Percentiles rank a stretch among this genome's conserved stretches.
phyloP scores from a whole-genome alignment of 2,113 vertebrate species.

The Taxidea taxus region DNA sequence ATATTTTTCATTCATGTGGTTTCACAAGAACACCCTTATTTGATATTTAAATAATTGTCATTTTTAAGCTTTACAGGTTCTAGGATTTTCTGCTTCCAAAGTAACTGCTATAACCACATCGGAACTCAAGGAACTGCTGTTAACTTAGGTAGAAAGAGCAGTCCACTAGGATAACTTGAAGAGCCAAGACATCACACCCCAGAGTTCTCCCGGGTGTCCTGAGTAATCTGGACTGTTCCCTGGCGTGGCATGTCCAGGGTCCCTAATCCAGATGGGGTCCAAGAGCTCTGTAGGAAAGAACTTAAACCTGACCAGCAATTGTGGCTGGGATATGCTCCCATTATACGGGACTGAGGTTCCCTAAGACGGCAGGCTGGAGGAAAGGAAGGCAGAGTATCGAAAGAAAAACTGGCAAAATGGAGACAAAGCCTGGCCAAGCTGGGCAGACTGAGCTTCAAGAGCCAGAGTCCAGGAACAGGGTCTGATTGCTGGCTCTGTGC shows the following conservation, averaged over 20 bases:
- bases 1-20: background rate
- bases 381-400: background rate
- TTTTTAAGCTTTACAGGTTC: background rate
- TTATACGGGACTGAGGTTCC: background rate
- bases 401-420: background rate
- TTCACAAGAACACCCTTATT: conserved; percentile 32
- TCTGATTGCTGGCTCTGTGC: rapidly evolving
- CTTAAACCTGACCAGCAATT: background rate
- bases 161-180: background rate
- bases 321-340: background rate
- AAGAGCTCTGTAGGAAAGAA: background rate
- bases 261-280: background rate
- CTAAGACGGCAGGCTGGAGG: background rate
- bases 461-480: background rate
- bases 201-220: background rate
- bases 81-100: background rate
- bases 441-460: background rate
- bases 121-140: background rate
- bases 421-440: background rate
- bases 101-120: background rate
- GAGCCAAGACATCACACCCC: background rate
- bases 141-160: background rate
- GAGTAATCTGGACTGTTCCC: background rate
- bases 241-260: background rate
- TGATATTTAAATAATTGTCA: background rate